Percentiles rank a stretch among this genome's conserved stretches.
These are phyloP conservation scores for Allobates femoralis DNA, from an alignment of 2,797 vertebrate species.

Conservation along the genomic window DNA sequence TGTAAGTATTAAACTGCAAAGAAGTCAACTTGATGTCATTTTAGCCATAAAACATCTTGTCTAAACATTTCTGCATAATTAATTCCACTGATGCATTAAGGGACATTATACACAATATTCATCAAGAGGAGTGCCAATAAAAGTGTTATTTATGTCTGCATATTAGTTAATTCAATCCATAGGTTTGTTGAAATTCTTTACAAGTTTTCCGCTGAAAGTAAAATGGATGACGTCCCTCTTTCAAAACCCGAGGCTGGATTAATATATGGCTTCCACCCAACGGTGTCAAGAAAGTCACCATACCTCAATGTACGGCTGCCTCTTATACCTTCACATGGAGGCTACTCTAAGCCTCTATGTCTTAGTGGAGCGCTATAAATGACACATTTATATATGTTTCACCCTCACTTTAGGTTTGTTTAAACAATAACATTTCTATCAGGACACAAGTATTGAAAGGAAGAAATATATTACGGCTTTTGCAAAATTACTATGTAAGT, in stretches of 20 bases:
- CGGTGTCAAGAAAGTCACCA: slow-evolving; percentile 54
- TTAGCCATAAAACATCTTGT: slow-evolving; percentile 70
- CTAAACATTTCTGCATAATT: slow-evolving; percentile 77
- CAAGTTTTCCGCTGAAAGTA: slow-evolving; percentile 57
- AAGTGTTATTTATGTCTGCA: slow-evolving; percentile 66
- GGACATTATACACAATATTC: slow-evolving; percentile 76
- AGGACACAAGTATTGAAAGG: slow-evolving; percentile 56
- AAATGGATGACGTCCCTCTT: slow-evolving; percentile 56
- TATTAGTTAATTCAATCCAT: slow-evolving; percentile 65
- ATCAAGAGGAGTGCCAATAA: slow-evolving; percentile 76
- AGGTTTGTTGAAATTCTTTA: slow-evolving; percentile 63
- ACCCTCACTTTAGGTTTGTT: slow-evolving; percentile 58
- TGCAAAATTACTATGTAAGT: slow-evolving; percentile 54
- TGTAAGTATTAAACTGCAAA: slow-evolving; percentile 75
- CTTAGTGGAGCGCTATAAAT: slow-evolving; percentile 58
- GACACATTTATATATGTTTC: slow-evolving; percentile 54
- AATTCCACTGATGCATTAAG: slow-evolving; percentile 79
- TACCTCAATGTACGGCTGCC: slow-evolving; percentile 49
- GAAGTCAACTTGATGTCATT: slow-evolving; percentile 79
- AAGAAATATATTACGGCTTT: slow-evolving; percentile 47
- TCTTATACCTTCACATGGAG: not conserved
- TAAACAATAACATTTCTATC: slow-evolving; percentile 57
- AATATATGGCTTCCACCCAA: slow-evolving; percentile 54
- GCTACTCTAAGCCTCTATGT: slow-evolving; percentile 38
- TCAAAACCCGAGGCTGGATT: slow-evolving; percentile 44